These are phyloP conservation scores for Metalampra italica DNA, from an alignment of 2,888 invertebrate genomes.

Conservation along the genomic window DNA sequence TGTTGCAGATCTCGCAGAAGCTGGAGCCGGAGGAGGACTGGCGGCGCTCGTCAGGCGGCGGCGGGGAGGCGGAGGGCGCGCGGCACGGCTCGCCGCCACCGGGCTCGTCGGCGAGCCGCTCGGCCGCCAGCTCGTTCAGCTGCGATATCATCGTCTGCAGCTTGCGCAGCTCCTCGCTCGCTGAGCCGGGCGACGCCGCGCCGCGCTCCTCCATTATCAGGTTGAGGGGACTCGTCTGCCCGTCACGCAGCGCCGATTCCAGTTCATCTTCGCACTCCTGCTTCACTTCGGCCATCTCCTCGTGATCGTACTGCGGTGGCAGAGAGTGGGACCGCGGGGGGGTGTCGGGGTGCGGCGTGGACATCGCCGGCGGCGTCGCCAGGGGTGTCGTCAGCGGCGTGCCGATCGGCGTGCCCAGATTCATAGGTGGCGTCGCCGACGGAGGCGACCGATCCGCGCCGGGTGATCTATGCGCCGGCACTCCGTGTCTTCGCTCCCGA, in stretches of 20 bases:
- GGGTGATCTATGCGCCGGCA: constrained; percentile 70
- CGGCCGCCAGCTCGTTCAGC: constrained; percentile 87
- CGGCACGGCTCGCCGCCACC: constrained; percentile 31
- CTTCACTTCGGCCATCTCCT: constrained; percentile 71
- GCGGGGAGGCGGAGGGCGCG: constrained; percentile 58
- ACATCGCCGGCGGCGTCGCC: constrained; percentile 80
- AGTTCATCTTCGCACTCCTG: constrained; percentile 70
- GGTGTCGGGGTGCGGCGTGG: constrained; percentile 85
- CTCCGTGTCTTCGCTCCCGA: constrained; percentile 95
- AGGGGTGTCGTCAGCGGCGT: constrained; percentile 86
- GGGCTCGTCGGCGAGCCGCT: constrained; percentile 62
- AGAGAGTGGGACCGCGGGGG: constrained; percentile 51
- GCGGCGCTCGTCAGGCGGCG: constrained; percentile 69
- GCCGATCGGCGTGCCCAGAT: constrained; percentile 82
- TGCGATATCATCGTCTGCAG: constrained; percentile 94
- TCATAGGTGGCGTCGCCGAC: constrained; percentile 52
- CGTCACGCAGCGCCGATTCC: constrained; percentile 68
- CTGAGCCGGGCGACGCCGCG: constrained; percentile 78
- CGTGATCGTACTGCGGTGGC: constrained; percentile 51
- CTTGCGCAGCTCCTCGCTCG: constrained; percentile 92
- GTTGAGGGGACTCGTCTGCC: constrained; percentile 88
- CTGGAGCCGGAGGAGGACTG: constrained; percentile 84
- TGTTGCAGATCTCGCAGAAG: constrained; percentile 98
- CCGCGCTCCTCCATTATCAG: constrained; percentile 84
- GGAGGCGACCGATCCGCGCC: constrained; percentile 70